Base-by-base conservation (phyloP, 2,113 vertebrate species). In the Dolichotis patagonum region DNA sequence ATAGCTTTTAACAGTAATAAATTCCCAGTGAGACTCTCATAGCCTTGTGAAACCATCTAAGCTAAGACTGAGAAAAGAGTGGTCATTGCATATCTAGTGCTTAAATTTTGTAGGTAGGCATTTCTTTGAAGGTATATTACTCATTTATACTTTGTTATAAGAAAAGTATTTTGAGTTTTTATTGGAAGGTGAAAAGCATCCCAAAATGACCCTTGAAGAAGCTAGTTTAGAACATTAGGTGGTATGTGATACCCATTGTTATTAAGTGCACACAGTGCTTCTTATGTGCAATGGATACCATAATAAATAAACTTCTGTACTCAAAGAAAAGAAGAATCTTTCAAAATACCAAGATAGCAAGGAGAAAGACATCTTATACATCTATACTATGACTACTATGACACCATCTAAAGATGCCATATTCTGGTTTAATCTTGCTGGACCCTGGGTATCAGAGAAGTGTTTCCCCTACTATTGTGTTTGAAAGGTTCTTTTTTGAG, bases 1-100 rank as follows among this genome's bases (percentile, higher is more conserved):
- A 16, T 49, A n/a, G 32, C n/a, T 96, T 88, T 62, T 43, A 85
- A 52, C 13, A 69, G n/a, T 84, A 93, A 49, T 22, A 85, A 89
- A 71, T 75, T 84, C 69, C 16, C 38, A 30, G 5, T 93, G 35
- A 82, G 56, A 81, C 3, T 67, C 63, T 67, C 14, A 56, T 69
- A 46, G 52, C 24, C 82, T 71, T 60, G 22, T 89, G 65, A 78
- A 89, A 54, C 65, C 7, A 0, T 84, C 43, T 58, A 89, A 71
- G 52, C 2, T 19, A 93, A 77, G 84, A 49, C 46, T 85, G 12
- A 82, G 60, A 81, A 93, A 49, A 96, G 20, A 91, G 20, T 56
- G 90, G 4, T 60, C 43, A 20, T 26, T 43, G 43, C 24, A 2
- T n/a, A 24, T 73, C 77, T 75, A 5, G 11, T 41, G 10, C 11